A percentile compares a stretch with the other conserved stretches of the same genome.
These are phyloP conservation scores for Musca vetustissima DNA, from an alignment of 1,140 invertebrate genomes.

Conservation along the genomic window DNA sequence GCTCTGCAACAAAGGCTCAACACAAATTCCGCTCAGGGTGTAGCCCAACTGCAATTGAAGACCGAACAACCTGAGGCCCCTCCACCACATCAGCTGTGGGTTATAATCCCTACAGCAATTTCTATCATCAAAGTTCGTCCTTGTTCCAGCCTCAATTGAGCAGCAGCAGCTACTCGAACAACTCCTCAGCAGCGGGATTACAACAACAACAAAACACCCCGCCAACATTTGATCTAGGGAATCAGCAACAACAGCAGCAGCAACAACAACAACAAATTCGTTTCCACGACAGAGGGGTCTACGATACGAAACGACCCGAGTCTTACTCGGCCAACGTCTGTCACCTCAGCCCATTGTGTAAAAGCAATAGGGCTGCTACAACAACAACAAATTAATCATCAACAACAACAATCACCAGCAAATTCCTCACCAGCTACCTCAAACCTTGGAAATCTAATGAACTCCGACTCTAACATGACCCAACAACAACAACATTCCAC, in stretches of 20 bases:
- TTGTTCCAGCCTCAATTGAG: conserved; percentile 27
- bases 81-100: conserved; percentile 8
- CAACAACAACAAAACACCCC: conserved; percentile 1
- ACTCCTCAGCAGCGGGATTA: conserved; percentile 7
- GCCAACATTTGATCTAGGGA: conserved; percentile 28
- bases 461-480: background rate
- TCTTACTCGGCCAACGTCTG: too few relatives aligned
- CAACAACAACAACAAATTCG: too few relatives aligned
- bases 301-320: too few relatives aligned
- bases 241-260: conserved; percentile 27
- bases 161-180: background rate
- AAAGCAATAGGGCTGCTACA: too few relatives aligned
- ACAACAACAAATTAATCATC: background rate
- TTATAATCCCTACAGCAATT: conserved; percentile 45
- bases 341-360: too few relatives aligned
- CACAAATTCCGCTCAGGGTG: background rate
- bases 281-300: too few relatives aligned
- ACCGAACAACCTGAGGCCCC: conserved; percentile 41
- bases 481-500: conserved; percentile 30
- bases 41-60: conserved; percentile 38
- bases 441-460: conserved; percentile 1
- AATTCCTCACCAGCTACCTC: conserved; percentile 6
- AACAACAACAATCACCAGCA: conserved; percentile 20
- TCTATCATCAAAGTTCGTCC: conserved; percentile 40
- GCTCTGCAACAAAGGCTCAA: background rate